These are phyloP conservation scores for Vombatus ursinus DNA, from an alignment of 2,113 vertebrate species.

Conservation along the genomic window DNA sequence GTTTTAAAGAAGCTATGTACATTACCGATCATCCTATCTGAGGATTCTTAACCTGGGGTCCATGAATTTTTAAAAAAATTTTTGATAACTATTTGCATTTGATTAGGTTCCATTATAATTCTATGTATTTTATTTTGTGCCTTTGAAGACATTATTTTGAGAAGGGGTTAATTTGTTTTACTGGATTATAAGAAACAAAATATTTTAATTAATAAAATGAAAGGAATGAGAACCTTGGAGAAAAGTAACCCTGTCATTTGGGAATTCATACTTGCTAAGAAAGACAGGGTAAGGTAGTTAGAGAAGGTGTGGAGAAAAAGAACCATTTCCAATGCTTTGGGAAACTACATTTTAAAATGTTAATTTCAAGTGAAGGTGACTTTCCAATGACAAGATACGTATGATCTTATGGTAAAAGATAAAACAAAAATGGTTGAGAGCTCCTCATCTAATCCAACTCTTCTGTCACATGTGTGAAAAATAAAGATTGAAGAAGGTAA, in stretches of 20 bases:
- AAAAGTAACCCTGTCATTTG: background rate
- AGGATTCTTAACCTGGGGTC: background rate
- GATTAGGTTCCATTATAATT: background rate
- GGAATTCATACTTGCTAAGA: background rate
- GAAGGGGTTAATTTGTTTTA: background rate
- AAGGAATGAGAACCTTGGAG: background rate
- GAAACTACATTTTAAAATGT: background rate
- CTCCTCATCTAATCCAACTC: background rate
- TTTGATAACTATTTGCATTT: background rate
- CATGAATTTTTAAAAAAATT: background rate
- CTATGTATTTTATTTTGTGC: background rate
- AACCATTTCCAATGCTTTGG: background rate
- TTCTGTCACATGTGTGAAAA: background rate
- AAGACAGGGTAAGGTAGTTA: background rate
- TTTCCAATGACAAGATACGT: background rate
- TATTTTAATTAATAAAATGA: background rate
- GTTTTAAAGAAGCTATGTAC: background rate
- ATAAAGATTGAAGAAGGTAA: background rate
- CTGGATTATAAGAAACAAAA: background rate
- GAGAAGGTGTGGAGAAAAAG: background rate
- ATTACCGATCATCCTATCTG: background rate
- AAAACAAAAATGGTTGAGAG: background rate
- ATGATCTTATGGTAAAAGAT: background rate
- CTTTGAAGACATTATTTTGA: background rate
- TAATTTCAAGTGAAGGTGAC: background rate